A percentile compares a stretch with the other conserved stretches of the same genome.
Evolutionary conservation across 2,113 vertebrate species (phyloP).

Genomic region (Malaclemys terrapin): DNA sequence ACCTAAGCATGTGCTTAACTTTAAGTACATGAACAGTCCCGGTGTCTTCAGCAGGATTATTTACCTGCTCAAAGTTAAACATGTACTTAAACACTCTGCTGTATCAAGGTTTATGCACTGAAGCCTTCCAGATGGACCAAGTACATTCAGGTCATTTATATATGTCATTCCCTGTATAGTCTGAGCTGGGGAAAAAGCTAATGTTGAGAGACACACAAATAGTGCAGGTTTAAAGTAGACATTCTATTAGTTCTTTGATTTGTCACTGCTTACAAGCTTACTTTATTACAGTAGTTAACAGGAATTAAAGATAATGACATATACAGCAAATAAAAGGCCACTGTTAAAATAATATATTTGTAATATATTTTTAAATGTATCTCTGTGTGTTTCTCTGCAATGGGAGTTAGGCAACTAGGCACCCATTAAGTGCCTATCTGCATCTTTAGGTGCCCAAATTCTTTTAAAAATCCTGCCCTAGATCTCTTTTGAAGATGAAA

Average conservation of each 20-base stretch:
- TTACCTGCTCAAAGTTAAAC: neutral
- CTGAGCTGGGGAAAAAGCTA: neutral
- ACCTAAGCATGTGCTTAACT: neutral
- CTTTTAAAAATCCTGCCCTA: too few species aligned
- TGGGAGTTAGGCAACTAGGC: too few species aligned
- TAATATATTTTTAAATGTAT: neutral
- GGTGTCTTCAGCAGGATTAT: neutral
- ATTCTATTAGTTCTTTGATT: neutral
- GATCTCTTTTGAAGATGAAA: too few species aligned
- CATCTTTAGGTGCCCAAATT: too few species aligned
- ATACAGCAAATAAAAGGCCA: neutral
- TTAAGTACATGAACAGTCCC: neutral
- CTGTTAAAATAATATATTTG: neutral
- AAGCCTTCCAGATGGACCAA: neutral
- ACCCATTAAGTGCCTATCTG: too few species aligned
- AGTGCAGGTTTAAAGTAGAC: neutral
- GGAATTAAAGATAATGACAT: neutral
- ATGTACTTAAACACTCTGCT: neutral
- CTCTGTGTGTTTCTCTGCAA: too few species aligned
- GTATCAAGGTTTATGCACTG: neutral
- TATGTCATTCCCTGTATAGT: neutral
- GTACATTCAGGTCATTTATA: neutral
- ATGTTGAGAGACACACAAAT: neutral
- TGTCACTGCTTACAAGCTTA: neutral
- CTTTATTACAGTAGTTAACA: neutral